A percentile compares a stretch with the other conserved stretches of the same genome.
Conservation (phyloP, 2,888 invertebrate species). For the Gymnocheta viridis region DNA sequence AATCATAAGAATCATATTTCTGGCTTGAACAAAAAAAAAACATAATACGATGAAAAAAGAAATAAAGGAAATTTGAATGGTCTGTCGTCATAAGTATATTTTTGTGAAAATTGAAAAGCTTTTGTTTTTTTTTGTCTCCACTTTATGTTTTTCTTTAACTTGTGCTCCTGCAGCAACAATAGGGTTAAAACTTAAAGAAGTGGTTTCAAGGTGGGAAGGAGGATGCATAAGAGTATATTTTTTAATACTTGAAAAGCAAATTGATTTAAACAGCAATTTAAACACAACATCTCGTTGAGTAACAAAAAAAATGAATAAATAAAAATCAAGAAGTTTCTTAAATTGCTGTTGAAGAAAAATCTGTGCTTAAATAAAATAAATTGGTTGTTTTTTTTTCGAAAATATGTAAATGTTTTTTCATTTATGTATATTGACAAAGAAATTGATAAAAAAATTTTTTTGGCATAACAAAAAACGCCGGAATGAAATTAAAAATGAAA, state of each 20-base stretch:
- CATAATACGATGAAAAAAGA: too few species aligned
- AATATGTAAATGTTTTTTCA: slow-evolving; percentile 45
- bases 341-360: slow-evolving; percentile 58
- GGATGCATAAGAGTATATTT: background rate
- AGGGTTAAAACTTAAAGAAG: slow-evolving; percentile 57
- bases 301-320: too few species aligned
- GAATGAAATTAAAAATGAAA: background rate
- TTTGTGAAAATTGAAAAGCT: slow-evolving; percentile 68
- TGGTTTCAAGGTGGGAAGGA: background rate
- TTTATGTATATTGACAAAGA: slow-evolving; percentile 3
- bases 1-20: slow-evolving; percentile 67
- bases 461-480: background rate
- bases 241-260: slow-evolving; percentile 54
- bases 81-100: slow-evolving; percentile 68
- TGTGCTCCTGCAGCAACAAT: slow-evolving; percentile 19
- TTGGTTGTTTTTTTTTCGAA: slow-evolving; percentile 30
- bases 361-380: slow-evolving; percentile 48
- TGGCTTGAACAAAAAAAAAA: slow-evolving; percentile 22
- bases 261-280: slow-evolving; percentile 58
- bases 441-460: slow-evolving; percentile 19
- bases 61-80: slow-evolving; percentile 71
- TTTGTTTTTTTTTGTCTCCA: slow-evolving; percentile 15
- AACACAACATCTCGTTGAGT: slow-evolving; percentile 39
- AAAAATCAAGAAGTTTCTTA: slow-evolving; percentile 39
- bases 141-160: background rate